These are phyloP conservation scores for Gnathonemus longibarbis DNA, from an alignment of 2,113 vertebrate genomes.

Conservation along the genomic window DNA sequence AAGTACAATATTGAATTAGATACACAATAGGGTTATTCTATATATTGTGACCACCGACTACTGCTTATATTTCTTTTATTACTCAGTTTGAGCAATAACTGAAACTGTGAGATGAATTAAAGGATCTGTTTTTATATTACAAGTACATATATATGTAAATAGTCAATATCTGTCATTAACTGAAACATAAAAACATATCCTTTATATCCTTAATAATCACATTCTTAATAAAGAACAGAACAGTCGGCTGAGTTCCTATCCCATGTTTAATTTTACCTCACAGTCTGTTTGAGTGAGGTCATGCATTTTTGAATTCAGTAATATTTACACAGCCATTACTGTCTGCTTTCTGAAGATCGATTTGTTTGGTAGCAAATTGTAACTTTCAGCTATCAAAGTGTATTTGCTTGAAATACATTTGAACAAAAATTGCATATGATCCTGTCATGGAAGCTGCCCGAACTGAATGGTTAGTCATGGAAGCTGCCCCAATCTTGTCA, in stretches of 20 bases:
- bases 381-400: conserved; percentile 70
- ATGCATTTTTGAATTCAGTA: conserved; percentile 37
- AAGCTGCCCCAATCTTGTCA: not conserved
- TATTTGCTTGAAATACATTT: conserved; percentile 46
- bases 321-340: conserved; percentile 68
- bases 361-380: conserved; percentile 63
- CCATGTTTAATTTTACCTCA: not conserved
- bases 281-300: not conserved
- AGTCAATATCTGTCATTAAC: not conserved
- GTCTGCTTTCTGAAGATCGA: conserved; percentile 60
- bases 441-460: not conserved
- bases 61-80: not conserved
- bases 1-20: not conserved
- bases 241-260: not conserved
- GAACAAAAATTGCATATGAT: not conserved
- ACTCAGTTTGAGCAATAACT: conserved; percentile 11
- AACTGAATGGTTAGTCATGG: not conserved
- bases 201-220: not conserved
- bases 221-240: not conserved
- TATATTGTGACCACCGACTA: not conserved
- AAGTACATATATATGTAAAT: not conserved
- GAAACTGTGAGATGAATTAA: conserved; percentile 35
- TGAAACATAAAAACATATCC: conserved; percentile 7
- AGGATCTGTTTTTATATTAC: not conserved
- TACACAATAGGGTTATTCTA: not conserved